These are phyloP conservation scores for Drosophila austrosaltans DNA, from an alignment of 2,888 invertebrate species.

Conservation along the genomic window DNA sequence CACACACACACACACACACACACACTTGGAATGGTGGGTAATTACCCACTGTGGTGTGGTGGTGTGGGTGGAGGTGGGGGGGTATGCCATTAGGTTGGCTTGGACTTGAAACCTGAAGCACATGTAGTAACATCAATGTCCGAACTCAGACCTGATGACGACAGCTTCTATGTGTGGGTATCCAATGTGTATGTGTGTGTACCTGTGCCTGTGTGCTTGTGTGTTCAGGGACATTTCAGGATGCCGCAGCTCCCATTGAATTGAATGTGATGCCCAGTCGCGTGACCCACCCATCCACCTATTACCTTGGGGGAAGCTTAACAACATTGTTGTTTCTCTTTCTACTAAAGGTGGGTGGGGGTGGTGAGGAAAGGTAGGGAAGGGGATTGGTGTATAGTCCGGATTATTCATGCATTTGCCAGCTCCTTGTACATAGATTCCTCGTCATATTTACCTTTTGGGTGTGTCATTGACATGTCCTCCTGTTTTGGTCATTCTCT, in stretches of 20 bases:
- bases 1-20: too few relatives aligned
- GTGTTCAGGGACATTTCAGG: slow-evolving; percentile 25
- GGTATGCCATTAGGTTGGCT: slow-evolving; percentile 40
- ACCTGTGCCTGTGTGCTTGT: slow-evolving; percentile 5
- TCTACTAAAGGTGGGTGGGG: neutral
- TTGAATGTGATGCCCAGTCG: slow-evolving; percentile 20
- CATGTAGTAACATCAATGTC: slow-evolving; percentile 11
- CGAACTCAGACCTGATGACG: slow-evolving; percentile 16
- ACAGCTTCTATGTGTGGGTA: slow-evolving; percentile 20
- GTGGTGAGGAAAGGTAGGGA: neutral
- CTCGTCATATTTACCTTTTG: slow-evolving; percentile 42
- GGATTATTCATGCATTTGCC: slow-evolving; percentile 14
- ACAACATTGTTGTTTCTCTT: slow-evolving; percentile 1
- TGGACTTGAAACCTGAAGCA: slow-evolving; percentile 43
- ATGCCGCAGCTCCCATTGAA: slow-evolving; percentile 19
- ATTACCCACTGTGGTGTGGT: slow-evolving; percentile 43
- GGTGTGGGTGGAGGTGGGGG: slow-evolving; percentile 38
- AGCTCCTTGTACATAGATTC: slow-evolving; percentile 38
- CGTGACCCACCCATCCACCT: slow-evolving; percentile 17
- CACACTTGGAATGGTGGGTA: slow-evolving; percentile 39
- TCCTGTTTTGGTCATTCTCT: slow-evolving; percentile 26
- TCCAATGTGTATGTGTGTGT: slow-evolving; percentile 11
- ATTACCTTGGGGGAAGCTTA: slow-evolving; percentile 10
- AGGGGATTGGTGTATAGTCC: neutral
- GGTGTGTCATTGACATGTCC: slow-evolving; percentile 69